Base-by-base conservation (phyloP, 2,113 vertebrate genomes). In the Siniperca knerii region DNA sequence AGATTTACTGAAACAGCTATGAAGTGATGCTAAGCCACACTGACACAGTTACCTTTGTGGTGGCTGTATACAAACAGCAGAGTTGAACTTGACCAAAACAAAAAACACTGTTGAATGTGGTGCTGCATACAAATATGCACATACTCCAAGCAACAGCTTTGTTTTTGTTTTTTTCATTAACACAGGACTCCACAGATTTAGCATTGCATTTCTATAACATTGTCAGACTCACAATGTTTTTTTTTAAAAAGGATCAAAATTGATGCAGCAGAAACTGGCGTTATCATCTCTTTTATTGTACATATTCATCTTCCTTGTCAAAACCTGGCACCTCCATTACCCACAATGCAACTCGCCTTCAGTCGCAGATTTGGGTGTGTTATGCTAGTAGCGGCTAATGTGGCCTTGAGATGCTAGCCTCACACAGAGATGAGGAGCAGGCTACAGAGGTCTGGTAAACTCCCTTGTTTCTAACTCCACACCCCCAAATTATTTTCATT, bases 1-100 rank as follows among this genome's bases (percentile, higher is more conserved):
- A 78, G 62, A 54, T 85, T 77, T 65, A 67, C 52, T 80, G 79
- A 64, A 70, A 81, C 35, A 12, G 76, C 35, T 71, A 18, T 72
- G 37, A 77, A 81, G 60, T 37, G 60, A 77, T 69, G 54, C 57
- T 55, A 35, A 48, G 77, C 37, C 50, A 67, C 46, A 67, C 15
- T 50, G 52, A 37, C 40, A 66, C 4, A 0, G 67, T 67, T 35
- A 65, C 37, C 68, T 40, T 18, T 57, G 29, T 3, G 0, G 12
- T 48, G 57, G 15, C 52, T 67, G 9, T 18, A 15, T 11, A 21
- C 12, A 33, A 70, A 12, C 1, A 4, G 54, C 77, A 50, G 60
- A 44, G 23, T 16, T 16, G 8, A 58, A 82, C 44, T 4, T 64
- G 54, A 65, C 20, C 48, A 40, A 77, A 81, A 64, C 21, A 79